phyloP scores from a whole-genome alignment of 2,113 vertebrate genomes.

The Accipiter cooperii region DNA sequence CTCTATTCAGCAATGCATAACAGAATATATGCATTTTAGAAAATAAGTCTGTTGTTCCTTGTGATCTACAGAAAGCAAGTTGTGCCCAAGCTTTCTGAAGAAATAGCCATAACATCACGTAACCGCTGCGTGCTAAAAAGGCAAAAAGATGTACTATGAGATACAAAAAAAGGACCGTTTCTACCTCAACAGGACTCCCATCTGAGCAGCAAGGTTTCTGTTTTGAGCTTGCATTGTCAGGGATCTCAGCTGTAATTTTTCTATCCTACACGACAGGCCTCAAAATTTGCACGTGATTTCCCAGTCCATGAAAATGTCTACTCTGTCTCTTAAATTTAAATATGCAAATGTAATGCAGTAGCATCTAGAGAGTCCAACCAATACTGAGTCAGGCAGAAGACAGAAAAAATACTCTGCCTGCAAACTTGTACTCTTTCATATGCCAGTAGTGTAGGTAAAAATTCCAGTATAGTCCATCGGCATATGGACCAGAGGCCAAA shows the following conservation, averaged over 20 bases:
- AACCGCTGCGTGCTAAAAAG: not conserved
- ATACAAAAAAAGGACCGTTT: not conserved
- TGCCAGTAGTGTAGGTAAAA: not conserved
- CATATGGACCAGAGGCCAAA: not conserved
- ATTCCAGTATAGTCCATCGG: not conserved
- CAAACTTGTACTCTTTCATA: not conserved
- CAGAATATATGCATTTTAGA: not conserved
- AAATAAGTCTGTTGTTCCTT: not conserved
- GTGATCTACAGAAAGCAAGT: not conserved
- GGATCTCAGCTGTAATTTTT: not conserved
- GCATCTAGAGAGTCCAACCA: not conserved
- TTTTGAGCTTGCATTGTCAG: not conserved
- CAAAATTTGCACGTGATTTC: not conserved
- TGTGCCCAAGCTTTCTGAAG: not conserved
- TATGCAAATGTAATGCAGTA: not conserved
- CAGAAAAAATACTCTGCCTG: not conserved
- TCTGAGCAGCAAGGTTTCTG: not conserved
- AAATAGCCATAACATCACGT: not conserved
- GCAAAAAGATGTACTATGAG: not conserved
- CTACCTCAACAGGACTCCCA: not conserved
- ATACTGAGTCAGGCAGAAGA: not conserved
- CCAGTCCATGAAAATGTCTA: not conserved
- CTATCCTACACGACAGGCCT: not conserved
- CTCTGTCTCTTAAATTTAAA: not conserved
- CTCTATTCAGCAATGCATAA: not conserved